These are phyloP conservation scores for Chloropsis cyanopogon DNA, from an alignment of 2,113 vertebrate genomes.

Conservation along the genomic window DNA sequence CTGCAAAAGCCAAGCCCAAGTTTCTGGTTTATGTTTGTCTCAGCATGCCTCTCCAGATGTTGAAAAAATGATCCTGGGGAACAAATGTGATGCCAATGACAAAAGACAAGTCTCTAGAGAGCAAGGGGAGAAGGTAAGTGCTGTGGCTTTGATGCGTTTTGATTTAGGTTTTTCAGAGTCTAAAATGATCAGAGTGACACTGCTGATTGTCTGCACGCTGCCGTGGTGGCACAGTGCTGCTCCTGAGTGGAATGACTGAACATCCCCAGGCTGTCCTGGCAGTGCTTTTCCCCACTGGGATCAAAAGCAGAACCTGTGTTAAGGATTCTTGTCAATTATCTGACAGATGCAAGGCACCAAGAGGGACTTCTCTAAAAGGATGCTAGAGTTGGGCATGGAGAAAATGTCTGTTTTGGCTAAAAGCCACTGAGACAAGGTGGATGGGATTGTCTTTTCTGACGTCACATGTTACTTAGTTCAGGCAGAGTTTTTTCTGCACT, in stretches of 20 bases:
- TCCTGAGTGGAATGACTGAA: rapidly evolving
- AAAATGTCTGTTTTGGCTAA: not conserved
- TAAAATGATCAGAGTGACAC: no score
- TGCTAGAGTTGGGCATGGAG: not conserved
- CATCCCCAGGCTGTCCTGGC: rapidly evolving
- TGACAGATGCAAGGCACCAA: rapidly evolving
- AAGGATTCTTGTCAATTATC: rapidly evolving
- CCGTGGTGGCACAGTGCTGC: rapidly evolving
- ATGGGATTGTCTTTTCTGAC: not conserved
- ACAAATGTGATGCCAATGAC: constrained; percentile 97
- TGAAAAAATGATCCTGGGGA: constrained; percentile 98
- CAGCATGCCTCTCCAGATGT: constrained; percentile 96
- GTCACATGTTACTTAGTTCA: rapidly evolving
- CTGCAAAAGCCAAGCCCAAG: not conserved
- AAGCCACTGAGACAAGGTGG: not conserved
- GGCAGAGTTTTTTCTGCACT: not conserved
- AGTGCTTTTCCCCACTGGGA: rapidly evolving
- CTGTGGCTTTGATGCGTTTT: rapidly evolving
- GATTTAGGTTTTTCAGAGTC: rapidly evolving
- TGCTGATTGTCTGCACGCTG: rapidly evolving
- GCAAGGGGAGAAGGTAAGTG: constrained; percentile 89
- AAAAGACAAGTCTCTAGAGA: constrained; percentile 96
- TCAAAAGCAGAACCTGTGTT: not conserved
- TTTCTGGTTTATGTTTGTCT: not conserved
- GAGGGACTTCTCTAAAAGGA: not conserved